Conservation (phyloP, 1,140 invertebrate species). For the Zaprionus taronus region DNA sequence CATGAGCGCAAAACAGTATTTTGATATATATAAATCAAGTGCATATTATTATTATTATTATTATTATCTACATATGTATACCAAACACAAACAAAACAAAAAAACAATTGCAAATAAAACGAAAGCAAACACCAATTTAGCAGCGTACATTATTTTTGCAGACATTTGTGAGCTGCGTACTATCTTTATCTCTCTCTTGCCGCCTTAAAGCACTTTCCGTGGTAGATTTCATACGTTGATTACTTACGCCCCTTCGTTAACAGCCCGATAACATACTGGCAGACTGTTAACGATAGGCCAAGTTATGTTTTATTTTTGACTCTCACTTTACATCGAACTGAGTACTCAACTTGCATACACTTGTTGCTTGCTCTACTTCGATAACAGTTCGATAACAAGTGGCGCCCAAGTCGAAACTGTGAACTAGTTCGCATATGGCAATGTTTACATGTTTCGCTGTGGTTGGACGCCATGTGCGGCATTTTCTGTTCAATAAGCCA, state of each 20-base stretch:
- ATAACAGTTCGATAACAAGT: not conserved
- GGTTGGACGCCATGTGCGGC: constrained; percentile 53
- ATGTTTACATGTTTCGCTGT: constrained; percentile 13
- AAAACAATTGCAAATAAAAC: constrained; percentile 46
- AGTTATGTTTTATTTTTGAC: no score
- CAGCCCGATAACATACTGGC: not conserved
- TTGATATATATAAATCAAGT: constrained; percentile 50
- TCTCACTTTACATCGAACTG: no score
- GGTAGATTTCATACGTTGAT: no score
- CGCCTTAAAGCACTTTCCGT: no score
- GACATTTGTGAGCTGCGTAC: not conserved
- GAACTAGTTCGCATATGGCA: constrained; percentile 6
- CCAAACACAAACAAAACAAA: constrained; percentile 57
- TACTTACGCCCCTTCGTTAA: not conserved
- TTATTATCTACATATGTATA: constrained; percentile 41
- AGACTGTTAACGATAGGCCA: no score
- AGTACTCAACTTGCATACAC: not conserved
- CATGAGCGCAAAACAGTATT: constrained; percentile 53
- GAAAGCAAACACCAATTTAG: constrained; percentile 20
- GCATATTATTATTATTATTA: constrained; percentile 45
- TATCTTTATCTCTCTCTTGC: not conserved
- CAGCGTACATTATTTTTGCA: not conserved
- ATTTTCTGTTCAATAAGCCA: constrained; percentile 55
- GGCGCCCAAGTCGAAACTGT: not conserved
- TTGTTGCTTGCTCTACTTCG: not conserved